A percentile compares a stretch with the other conserved stretches of the same genome.
Conservation (phyloP, 2,797 vertebrate genomes). For the Lepilemur ruficaudatus region DNA sequence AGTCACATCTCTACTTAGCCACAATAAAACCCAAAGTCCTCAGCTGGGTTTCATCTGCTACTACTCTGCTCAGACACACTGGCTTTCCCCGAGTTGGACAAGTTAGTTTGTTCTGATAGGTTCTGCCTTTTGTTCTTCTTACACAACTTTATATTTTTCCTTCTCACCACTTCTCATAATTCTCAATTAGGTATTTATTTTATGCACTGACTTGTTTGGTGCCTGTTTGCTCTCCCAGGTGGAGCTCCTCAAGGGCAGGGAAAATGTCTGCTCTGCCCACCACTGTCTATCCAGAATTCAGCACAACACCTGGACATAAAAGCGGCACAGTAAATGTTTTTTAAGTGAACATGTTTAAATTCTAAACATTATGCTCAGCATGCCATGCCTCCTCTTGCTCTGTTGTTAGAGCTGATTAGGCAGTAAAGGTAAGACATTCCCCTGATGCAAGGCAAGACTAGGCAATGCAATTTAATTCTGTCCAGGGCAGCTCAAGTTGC, state of each 20-base stretch:
- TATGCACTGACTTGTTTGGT: not conserved
- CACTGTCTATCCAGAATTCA: not conserved
- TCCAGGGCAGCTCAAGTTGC: slow-evolving; percentile 13
- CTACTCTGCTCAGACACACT: not conserved
- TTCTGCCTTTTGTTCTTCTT: not conserved
- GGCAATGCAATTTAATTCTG: slow-evolving; percentile 56
- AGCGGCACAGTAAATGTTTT: not conserved
- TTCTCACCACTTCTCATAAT: not conserved
- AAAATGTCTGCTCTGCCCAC: not conserved
- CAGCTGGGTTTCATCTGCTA: not conserved
- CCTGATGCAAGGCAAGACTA: slow-evolving; percentile 39
- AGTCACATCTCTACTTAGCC: not conserved
- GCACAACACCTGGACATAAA: not conserved
- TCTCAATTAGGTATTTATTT: not conserved
- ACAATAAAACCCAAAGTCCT: not conserved
- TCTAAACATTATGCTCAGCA: slow-evolving; percentile 7
- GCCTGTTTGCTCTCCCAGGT: not conserved
- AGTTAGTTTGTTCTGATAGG: not conserved
- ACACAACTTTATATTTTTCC: not conserved
- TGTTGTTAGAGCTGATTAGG: slow-evolving; percentile 54
- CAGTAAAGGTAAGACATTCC: slow-evolving; percentile 55
- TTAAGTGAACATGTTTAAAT: not conserved
- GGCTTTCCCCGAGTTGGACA: not conserved
- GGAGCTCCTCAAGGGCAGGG: not conserved
- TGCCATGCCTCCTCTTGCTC: not conserved